Evolutionary conservation across 2,888 invertebrate genomes (phyloP).

Genomic region (Serripes groenlandicus): DNA sequence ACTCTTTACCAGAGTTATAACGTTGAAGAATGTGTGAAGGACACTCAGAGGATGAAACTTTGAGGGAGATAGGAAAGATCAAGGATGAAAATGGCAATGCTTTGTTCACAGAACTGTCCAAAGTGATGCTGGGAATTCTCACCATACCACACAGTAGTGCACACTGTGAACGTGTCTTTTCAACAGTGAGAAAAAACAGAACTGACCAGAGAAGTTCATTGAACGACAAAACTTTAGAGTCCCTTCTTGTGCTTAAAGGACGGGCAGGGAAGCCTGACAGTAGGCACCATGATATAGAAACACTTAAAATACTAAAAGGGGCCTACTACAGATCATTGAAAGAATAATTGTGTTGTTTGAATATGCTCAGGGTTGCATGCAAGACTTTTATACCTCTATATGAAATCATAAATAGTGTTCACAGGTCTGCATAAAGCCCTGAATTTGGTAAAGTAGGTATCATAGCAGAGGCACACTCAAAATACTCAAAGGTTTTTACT

Average conservation of each 20-base stretch:
- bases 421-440: too few relatives aligned
- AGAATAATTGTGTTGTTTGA: too few relatives aligned
- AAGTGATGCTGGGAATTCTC: constrained; percentile 59
- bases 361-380: too few relatives aligned
- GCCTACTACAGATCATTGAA: background rate
- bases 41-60: constrained; percentile 42
- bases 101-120: constrained; percentile 38
- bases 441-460: too few relatives aligned
- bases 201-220: constrained; percentile 57
- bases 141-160: constrained; percentile 68
- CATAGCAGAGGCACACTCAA: too few relatives aligned
- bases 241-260: constrained; percentile 50
- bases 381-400: too few relatives aligned
- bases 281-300: background rate
- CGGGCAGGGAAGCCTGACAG: constrained; percentile 21
- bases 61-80: constrained; percentile 41
- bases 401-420: too few relatives aligned
- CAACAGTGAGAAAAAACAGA: constrained; percentile 60
- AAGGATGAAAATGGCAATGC: constrained; percentile 40
- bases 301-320: background rate
- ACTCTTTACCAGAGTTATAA: constrained; percentile 40
- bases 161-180: constrained; percentile 67
- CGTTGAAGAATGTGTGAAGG: constrained; percentile 1
- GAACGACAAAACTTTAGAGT: constrained; percentile 48
- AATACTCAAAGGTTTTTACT: too few relatives aligned